Conservation (phyloP, 2,113 vertebrate genomes). For the Eudyptes chrysolophus region DNA sequence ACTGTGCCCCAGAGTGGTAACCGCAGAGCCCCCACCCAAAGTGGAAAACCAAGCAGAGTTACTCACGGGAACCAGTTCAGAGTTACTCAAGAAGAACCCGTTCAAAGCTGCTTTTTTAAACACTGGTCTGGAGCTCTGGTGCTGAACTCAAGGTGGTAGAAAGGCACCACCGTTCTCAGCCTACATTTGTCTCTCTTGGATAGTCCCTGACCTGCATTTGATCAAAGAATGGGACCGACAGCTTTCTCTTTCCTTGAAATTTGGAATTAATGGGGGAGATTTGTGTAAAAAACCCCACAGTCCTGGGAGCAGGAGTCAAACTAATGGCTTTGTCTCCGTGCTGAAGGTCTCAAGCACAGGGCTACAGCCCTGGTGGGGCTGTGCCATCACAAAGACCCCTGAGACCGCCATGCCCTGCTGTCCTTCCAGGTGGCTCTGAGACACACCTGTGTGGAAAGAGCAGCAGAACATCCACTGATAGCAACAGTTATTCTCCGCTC, state of each 20-base stretch:
- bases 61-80: background rate
- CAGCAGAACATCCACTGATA: background rate
- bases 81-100: background rate
- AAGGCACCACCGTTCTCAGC: background rate
- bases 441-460: background rate
- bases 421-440: background rate
- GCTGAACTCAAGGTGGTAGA: background rate
- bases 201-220: background rate
- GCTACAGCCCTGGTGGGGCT: background rate
- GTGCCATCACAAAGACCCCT: background rate
- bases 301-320: background rate
- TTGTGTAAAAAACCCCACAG: background rate
- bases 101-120: background rate
- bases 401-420: background rate
- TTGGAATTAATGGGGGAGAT: background rate
- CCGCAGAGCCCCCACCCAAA: background rate
- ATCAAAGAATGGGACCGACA: background rate
- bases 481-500: background rate
- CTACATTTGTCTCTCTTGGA: background rate
- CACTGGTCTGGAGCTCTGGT: background rate
- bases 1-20: background rate
- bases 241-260: background rate
- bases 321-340: fast-evolving
- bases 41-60: background rate
- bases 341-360: background rate